A percentile compares a stretch with the other conserved stretches of the same genome.
Conservation (phyloP, 2,797 vertebrate genomes). For the Paramormyrops hopkinsi region DNA sequence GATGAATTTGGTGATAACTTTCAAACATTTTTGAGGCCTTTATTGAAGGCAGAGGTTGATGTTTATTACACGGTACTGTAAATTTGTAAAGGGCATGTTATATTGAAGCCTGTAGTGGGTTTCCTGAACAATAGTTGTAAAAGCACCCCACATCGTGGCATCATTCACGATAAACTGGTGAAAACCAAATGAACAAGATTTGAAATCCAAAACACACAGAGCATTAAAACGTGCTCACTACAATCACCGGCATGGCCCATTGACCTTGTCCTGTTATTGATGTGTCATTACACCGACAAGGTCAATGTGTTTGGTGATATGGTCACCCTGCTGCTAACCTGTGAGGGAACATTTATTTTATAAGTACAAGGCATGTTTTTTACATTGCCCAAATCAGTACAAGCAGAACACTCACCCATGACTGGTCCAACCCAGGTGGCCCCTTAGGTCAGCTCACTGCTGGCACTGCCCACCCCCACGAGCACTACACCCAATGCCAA, state of each 20-base stretch:
- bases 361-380: not conserved
- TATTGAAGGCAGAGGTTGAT: not conserved
- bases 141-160: not conserved
- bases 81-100: not conserved
- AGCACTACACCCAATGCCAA: not conserved
- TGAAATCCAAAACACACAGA: not conserved
- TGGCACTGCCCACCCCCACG: not conserved
- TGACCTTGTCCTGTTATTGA: too few species aligned
- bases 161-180: not conserved
- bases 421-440: not conserved
- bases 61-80: not conserved
- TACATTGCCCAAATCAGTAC: not conserved
- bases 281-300: too few species aligned
- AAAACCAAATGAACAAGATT: not conserved
- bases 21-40: not conserved
- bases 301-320: too few species aligned
- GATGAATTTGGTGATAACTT: not conserved
- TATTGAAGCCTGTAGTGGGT: not conserved
- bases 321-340: too few species aligned
- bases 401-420: not conserved
- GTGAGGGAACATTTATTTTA: too few species aligned
- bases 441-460: not conserved
- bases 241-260: not conserved
- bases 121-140: not conserved
- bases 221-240: not conserved